A percentile compares a stretch with the other conserved stretches of the same genome.
These are phyloP conservation scores for Aphidius ervi DNA, from an alignment of 1,140 invertebrate genomes.

Conservation along the genomic window DNA sequence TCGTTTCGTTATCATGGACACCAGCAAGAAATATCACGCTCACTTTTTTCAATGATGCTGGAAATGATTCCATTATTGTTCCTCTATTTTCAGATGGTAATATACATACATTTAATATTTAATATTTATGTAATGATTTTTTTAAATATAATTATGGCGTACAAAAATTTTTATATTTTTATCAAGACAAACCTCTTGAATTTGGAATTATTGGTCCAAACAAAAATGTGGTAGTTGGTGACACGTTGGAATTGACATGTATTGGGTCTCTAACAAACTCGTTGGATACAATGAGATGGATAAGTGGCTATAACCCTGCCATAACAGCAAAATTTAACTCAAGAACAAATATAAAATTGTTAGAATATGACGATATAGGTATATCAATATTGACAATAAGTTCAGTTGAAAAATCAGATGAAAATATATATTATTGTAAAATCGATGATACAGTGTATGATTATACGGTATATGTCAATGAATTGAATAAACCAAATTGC, in stretches of 20 bases:
- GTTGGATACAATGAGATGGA: constrained; percentile 35
- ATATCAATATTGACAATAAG: constrained; percentile 32
- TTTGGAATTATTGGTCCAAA: constrained; percentile 44
- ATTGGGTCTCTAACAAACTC: constrained; percentile 57
- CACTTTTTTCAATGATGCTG: constrained; percentile 32
- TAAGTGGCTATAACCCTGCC: too few relatives aligned
- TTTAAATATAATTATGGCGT: constrained; percentile 31
- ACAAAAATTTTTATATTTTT: constrained; percentile 28
- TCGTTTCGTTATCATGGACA: constrained; percentile 24
- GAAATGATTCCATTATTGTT: constrained; percentile 28
- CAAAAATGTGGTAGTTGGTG: constrained; percentile 50
- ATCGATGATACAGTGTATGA: constrained; percentile 17
- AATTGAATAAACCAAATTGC: too few relatives aligned
- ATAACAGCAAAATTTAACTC: too few relatives aligned
- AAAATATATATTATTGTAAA: constrained; percentile 33
- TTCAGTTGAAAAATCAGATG: constrained; percentile 31
- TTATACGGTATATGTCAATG: too few relatives aligned
- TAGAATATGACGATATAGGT: constrained; percentile 33
- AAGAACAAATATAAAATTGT: constrained; percentile 19
- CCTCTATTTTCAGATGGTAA: constrained; percentile 39
- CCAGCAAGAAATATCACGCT: constrained; percentile 35
- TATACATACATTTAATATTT: too few relatives aligned
- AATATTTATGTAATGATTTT: too few relatives aligned
- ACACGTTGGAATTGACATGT: constrained; percentile 54
- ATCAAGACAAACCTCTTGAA: constrained; percentile 43